phyloP scores from a whole-genome alignment of 1,140 invertebrate genomes.

The Drosophila ogumai region DNA sequence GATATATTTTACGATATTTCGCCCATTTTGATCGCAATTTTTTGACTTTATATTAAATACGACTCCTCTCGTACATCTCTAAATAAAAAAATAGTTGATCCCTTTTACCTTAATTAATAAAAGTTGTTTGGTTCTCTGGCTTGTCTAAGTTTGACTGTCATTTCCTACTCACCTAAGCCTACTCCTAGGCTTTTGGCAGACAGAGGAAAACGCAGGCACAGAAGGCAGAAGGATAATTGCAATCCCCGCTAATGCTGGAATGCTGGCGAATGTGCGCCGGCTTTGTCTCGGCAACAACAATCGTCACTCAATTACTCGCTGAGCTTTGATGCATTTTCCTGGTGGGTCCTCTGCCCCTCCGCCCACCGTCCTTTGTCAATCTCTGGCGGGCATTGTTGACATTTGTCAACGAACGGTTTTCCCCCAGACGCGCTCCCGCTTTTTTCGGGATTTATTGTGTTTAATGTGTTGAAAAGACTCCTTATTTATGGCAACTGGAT shows the following conservation, averaged over 20 bases:
- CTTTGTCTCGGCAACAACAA: constrained; percentile 49
- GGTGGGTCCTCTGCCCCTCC: background rate
- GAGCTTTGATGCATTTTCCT: constrained; percentile 40
- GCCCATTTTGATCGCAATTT: background rate
- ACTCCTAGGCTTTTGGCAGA: constrained; percentile 24
- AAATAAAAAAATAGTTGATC: background rate
- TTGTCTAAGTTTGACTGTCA: background rate
- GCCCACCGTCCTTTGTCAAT: constrained; percentile 21
- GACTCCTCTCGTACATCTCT: background rate
- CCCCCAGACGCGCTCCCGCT: constrained; percentile 49
- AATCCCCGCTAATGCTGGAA: constrained; percentile 74
- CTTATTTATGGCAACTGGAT: constrained; percentile 73
- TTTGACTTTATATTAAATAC: background rate
- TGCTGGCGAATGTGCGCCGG: constrained; percentile 67
- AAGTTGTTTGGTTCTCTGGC: background rate
- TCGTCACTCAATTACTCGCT: constrained; percentile 61
- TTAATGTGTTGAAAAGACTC: constrained; percentile 80
- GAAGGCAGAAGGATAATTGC: constrained; percentile 56
- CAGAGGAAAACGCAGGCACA: constrained; percentile 1
- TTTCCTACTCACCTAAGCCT: constrained; percentile 8
- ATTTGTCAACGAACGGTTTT: constrained; percentile 64
- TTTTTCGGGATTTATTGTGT: constrained; percentile 75
- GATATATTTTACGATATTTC: background rate
- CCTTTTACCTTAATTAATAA: background rate
- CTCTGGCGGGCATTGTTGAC: constrained; percentile 57